Conservation (phyloP, 2,888 invertebrate genomes). For the Cosmia pyralina region DNA sequence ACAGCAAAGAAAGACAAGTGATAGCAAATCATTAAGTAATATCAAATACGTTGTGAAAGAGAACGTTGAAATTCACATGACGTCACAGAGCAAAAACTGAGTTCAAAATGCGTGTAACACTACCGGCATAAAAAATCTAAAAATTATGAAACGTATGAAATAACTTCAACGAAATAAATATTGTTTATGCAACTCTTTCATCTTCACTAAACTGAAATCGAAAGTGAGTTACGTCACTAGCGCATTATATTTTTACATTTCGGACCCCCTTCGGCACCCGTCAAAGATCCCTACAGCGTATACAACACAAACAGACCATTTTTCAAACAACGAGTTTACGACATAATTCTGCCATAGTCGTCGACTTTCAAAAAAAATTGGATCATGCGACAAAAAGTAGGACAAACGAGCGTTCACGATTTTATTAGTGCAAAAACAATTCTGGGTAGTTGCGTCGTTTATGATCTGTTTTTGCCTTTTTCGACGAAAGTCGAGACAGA, state of each 20-base stretch:
- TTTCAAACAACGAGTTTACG: conserved; percentile 77
- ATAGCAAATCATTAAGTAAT: conserved; percentile 38
- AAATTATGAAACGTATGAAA: conserved; percentile 27
- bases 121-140: conserved; percentile 22
- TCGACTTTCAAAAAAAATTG: conserved; percentile 73
- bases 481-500: conserved; percentile 80
- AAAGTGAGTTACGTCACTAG: conserved; percentile 62
- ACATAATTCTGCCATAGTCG: conserved; percentile 80
- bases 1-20: conserved; percentile 29
- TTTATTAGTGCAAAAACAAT: conserved; percentile 88
- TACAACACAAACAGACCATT: conserved; percentile 79
- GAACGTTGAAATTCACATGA: conserved; percentile 37
- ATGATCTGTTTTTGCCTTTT: conserved; percentile 81
- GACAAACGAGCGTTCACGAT: conserved; percentile 72
- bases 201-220: conserved; percentile 60
- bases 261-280: conserved; percentile 73
- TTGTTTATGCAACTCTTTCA: conserved; percentile 34
- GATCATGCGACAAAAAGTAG: conserved; percentile 76
- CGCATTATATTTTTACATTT: conserved; percentile 57
- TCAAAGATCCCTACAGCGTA: conserved; percentile 70
- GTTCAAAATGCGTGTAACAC: conserved; percentile 32
- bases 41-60: conserved; percentile 34
- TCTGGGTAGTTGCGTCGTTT: conserved; percentile 79
- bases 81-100: conserved; percentile 42
- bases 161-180: conserved; percentile 22